phyloP scores from a whole-genome alignment of 2,113 vertebrate genomes.

The Edolisoma coerulescens region DNA sequence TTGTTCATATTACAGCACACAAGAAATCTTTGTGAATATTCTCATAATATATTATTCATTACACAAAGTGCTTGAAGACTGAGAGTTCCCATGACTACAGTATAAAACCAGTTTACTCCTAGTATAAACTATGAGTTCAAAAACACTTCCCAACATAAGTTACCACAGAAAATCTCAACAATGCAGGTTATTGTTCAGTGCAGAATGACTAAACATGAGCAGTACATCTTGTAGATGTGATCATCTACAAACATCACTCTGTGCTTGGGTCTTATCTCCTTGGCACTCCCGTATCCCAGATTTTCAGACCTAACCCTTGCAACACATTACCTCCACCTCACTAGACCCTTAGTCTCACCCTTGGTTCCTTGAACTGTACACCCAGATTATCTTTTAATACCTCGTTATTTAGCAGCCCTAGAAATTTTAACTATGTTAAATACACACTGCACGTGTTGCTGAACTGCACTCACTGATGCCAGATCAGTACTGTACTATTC shows the following conservation, averaged over 20 bases:
- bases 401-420: neutral
- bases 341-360: neutral
- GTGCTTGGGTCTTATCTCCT: neutral
- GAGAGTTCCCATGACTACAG: slow-evolving; percentile 46
- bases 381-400: neutral
- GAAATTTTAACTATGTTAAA: neutral
- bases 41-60: slow-evolving; percentile 45
- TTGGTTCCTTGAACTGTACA: neutral
- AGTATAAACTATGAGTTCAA: neutral
- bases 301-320: neutral
- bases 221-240: neutral
- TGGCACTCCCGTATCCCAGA: rapidly evolving
- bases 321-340: neutral
- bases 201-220: neutral
- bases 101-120: neutral
- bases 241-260: neutral
- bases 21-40: slow-evolving; percentile 28
- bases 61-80: slow-evolving; percentile 18
- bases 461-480: neutral
- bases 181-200: neutral
- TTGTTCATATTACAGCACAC: slow-evolving; percentile 25
- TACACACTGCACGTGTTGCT: neutral
- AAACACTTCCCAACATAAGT: neutral
- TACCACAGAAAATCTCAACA: neutral
- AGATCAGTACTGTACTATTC: neutral